A percentile compares a stretch with the other conserved stretches of the same genome.
Conservation (phyloP, 2,888 invertebrate genomes). For the Teleogryllus oceanicus region DNA sequence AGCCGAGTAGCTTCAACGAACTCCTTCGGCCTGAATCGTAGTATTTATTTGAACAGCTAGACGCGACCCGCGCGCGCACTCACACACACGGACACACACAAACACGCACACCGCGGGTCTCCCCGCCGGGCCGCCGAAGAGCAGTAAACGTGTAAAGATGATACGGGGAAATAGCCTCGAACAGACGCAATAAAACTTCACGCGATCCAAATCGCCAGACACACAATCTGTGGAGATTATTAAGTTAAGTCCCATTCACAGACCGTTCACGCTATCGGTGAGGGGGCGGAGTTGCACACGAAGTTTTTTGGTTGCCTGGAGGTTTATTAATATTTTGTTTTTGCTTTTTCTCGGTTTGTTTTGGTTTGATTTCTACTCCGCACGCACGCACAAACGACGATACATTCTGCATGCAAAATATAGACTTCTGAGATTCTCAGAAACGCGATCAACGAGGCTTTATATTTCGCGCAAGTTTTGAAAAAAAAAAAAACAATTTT, state of each 20-base stretch:
- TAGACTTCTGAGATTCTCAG: too few species aligned
- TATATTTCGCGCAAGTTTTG: too few species aligned
- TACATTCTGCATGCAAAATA: too few species aligned
- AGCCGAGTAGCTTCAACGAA: too few species aligned
- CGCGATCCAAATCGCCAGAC: neutral
- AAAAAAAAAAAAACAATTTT: too few species aligned
- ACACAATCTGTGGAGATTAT: neutral
- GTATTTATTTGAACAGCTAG: neutral
- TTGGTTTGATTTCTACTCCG: too few species aligned
- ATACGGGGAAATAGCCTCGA: constrained; percentile 10
- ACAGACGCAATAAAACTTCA: constrained; percentile 6
- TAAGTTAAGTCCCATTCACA: neutral
- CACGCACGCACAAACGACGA: too few species aligned
- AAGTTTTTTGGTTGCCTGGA: too few species aligned
- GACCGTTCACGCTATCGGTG: neutral
- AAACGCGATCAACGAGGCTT: too few species aligned
- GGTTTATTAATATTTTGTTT: too few species aligned
- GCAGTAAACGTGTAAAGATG: constrained; percentile 6
- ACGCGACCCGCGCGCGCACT: neutral
- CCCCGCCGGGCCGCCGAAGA: neutral
- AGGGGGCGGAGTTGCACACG: too few species aligned
- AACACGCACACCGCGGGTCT: neutral
- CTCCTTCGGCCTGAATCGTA: neutral
- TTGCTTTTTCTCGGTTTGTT: too few species aligned
- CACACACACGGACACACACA: neutral